Percentiles rank a stretch among this genome's conserved stretches.
Evolutionary conservation across 1,140 invertebrate species (phyloP).

Genomic region (Formica exsecta): DNA sequence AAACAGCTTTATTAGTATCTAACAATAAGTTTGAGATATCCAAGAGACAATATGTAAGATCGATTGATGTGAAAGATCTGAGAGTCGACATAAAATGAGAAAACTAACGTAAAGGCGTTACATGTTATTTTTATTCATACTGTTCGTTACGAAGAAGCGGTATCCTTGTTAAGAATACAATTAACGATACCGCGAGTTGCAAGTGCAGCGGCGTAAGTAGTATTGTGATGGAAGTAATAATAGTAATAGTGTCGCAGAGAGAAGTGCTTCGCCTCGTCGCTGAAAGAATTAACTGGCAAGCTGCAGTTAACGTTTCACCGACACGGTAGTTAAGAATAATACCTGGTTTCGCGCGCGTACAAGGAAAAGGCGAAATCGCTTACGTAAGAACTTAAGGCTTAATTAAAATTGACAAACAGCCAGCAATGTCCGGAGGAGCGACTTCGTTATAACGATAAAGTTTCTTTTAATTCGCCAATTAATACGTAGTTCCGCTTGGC

Average conservation of each 20-base stretch:
- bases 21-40: neutral
- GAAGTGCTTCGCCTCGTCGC: slow-evolving; percentile 25
- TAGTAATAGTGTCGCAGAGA: slow-evolving; percentile 8
- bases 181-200: slow-evolving; percentile 36
- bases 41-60: neutral
- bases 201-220: slow-evolving; percentile 20
- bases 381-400: slow-evolving; percentile 63
- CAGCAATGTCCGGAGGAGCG: slow-evolving; percentile 3
- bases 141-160: neutral
- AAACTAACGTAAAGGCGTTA: slow-evolving; percentile 35
- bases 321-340: slow-evolving; percentile 33
- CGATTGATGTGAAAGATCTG: neutral
- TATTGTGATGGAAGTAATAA: neutral
- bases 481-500: slow-evolving; percentile 43
- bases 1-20: too few species aligned
- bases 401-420: slow-evolving; percentile 74
- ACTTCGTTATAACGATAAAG: slow-evolving; percentile 55
- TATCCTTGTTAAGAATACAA: slow-evolving; percentile 24
- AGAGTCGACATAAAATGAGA: neutral
- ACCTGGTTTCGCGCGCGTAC: neutral
- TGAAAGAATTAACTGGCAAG: slow-evolving; percentile 44
- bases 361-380: slow-evolving; percentile 51
- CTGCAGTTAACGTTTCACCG: slow-evolving; percentile 43
- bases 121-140: slow-evolving; percentile 43
- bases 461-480: slow-evolving; percentile 64